Evolutionary conservation across 1,140 invertebrate species (phyloP), one percentile per base, ranked within the genome.

Genomic region (Mamestra configurata): DNA sequence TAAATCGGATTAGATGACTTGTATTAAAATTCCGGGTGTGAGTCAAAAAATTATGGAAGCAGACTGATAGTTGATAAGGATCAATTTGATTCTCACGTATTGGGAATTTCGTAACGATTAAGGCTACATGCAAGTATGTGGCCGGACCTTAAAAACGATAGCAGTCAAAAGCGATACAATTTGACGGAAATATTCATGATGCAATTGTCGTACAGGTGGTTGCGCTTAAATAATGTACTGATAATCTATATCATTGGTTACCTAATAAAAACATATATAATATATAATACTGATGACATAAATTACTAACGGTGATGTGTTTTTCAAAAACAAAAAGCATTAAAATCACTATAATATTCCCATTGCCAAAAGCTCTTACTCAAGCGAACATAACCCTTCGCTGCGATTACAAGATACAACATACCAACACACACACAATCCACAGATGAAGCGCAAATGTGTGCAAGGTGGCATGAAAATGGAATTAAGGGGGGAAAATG

Each of bases 381-480:
- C 31, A n/a, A 43, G 15, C 13, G 22, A 24, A 49, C 64, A 27
- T 68, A 68, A 68, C 64, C 49, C 46, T 83, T 59, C 75, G 6
- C 24, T 18, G 57, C 22, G 13, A 59, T 53, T 46, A 76, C 68
- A 49, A 76, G 57, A 81, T 40, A 53, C 18, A 64, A 76, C 64
- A 68, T 49, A 68, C 64, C 61, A 68, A 61, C 59, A 84, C 79
- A 84, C 83, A 78, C 83, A 82, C 71, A 80, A 81, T 59, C 76
- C 77, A 59, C 79, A 85, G 84, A 87, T 85, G 84, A 86, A 82
- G 83, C 86, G 87, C 85, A 81, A 86, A 88, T 88, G 89, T 93
- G 91, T 93, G 92, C 89, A 92, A 93, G 91, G 92, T 91, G 90
- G 91, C 91, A 89, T 90, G 90, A 89, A 92, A 94, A 92, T 91